phyloP scores from a whole-genome alignment of 2,113 vertebrate species.

The Fulica atra region DNA sequence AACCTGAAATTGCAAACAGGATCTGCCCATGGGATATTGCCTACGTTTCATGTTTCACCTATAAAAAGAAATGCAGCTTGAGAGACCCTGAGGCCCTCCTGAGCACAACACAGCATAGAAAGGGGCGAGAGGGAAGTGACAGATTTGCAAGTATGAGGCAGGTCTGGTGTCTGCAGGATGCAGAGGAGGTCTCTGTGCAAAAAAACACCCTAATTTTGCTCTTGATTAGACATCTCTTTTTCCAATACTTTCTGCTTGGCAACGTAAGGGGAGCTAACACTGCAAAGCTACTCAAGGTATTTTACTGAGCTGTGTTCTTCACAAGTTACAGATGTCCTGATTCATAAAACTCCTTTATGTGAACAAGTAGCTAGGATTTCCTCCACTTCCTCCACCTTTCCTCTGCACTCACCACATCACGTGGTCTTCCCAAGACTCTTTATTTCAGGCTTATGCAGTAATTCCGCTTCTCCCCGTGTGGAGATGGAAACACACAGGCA shows the following conservation, averaged over 20 bases:
- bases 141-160: accelerated
- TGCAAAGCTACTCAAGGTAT: background rate
- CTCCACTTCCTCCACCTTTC: slow-evolving; percentile 22
- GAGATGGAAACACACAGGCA: background rate
- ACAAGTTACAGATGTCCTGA: slow-evolving; percentile 27
- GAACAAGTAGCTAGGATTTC: slow-evolving; percentile 40
- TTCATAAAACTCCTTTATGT: background rate
- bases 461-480: background rate
- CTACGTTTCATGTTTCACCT: background rate
- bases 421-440: background rate
- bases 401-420: background rate
- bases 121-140: background rate
- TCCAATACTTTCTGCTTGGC: background rate
- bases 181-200: background rate
- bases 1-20: background rate
- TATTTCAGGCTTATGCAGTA: background rate
- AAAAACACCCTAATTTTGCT: background rate
- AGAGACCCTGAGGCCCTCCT: background rate
- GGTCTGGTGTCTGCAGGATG: background rate
- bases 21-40: background rate
- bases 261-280: background rate
- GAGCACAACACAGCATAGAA: background rate
- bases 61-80: background rate
- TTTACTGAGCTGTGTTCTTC: background rate
- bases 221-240: accelerated